These are phyloP conservation scores for Hylaea fasciaria DNA, from an alignment of 2,888 invertebrate species.

Conservation along the genomic window DNA sequence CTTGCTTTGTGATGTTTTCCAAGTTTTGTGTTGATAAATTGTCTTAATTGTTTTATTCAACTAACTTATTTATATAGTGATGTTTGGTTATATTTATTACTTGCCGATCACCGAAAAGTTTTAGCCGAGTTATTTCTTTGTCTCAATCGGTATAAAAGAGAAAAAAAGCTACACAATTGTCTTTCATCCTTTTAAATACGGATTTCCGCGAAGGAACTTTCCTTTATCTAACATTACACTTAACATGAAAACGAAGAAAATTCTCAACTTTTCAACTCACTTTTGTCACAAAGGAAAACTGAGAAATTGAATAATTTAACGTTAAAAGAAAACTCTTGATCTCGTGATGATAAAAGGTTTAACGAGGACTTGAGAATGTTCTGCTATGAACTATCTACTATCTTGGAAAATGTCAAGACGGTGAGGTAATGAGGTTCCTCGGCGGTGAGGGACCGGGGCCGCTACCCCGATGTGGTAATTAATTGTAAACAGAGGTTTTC, in stretches of 20 bases:
- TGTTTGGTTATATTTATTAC: too few relatives aligned
- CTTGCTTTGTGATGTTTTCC: neutral
- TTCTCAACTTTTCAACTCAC: too few relatives aligned
- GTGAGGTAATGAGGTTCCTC: slow-evolving; percentile 23
- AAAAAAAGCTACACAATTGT: too few relatives aligned
- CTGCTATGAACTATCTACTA: slow-evolving; percentile 11
- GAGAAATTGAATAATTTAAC: slow-evolving; percentile 5
- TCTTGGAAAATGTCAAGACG: slow-evolving; percentile 12
- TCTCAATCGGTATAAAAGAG: too few relatives aligned
- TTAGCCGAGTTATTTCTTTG: too few relatives aligned
- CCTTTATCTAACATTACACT: too few relatives aligned
- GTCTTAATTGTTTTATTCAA: too few relatives aligned
- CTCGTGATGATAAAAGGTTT: slow-evolving; percentile 4
- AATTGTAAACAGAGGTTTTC: slow-evolving; percentile 15
- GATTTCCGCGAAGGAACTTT: too few relatives aligned
- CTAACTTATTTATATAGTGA: too few relatives aligned
- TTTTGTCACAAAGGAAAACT: slow-evolving; percentile 3
- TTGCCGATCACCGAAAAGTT: too few relatives aligned
- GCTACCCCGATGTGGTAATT: slow-evolving; percentile 6
- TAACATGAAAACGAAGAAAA: too few relatives aligned
- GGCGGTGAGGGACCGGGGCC: neutral
- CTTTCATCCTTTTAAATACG: too few relatives aligned
- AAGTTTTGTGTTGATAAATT: neutral
- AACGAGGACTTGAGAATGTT: slow-evolving; percentile 14
- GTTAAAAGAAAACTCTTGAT: slow-evolving; percentile 5